Evolutionary conservation across 2,113 vertebrate species (phyloP), one percentile per base, ranked within the genome.

Genomic region (Megaleporinus macrocephalus): DNA sequence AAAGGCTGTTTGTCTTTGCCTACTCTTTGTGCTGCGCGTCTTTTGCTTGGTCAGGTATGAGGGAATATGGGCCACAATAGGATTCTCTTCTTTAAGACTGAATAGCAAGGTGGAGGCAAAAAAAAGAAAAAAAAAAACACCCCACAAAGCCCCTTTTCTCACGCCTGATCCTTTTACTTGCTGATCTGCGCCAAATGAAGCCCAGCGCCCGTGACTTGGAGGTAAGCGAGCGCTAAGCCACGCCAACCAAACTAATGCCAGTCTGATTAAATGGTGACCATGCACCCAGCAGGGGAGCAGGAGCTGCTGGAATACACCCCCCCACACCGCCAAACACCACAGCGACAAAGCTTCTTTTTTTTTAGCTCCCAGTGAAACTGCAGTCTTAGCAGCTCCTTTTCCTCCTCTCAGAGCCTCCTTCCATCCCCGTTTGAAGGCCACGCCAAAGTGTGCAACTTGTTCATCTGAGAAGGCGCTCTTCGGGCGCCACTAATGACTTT

Each of bases 221-320:
- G 91, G 89, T 89, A 89, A 89, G 92, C 80, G 86, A 91, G 90
- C 85, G 85, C 89, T 91, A 70, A 93, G 90, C 91, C 86, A 86
- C 81, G 86, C 84, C 84, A 84, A 81, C 18, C 88, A 82, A 90
- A 90, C 89, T 93, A 93, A 93, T 90, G 87, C 92, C 89, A 87
- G 88, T 87, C 90, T 91, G 90, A 93, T 94, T 91, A 92, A 94
- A 90, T 88, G 87, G 90, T 88, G 62, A 16, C 86, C 87, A 84
- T 77, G 87, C 87, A 85, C 90, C 72, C 92, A 91, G 91, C 89
- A 84, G 91, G 93, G 90, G 90, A 55, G 53, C 53, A 22, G 53
- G 20, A 55, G 53, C 53, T 22, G 53, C 20, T 7, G 53, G 18
- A 55, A 55, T 22, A 55, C 53, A 55, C 47, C 47, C 9, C 47